Conservation (phyloP, 1,140 invertebrate species). For the Cepaea nemoralis region DNA sequence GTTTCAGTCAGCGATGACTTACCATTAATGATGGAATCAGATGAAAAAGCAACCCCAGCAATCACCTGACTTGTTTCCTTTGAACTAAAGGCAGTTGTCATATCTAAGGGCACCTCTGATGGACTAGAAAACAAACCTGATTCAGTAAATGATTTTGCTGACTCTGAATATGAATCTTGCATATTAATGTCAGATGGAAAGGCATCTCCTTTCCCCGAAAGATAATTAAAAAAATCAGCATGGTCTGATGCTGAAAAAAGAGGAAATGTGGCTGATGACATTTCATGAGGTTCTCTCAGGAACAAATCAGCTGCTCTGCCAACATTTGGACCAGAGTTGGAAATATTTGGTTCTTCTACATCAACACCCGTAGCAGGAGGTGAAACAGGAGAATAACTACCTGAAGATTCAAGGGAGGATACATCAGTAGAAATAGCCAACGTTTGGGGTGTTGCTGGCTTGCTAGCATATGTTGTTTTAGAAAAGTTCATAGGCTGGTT, state of each 20-base stretch:
- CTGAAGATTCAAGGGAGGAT: conserved; percentile 8
- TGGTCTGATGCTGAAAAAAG: neutral
- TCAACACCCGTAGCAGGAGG: conserved; percentile 13
- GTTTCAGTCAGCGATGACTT: conserved; percentile 14
- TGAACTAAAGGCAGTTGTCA: conserved; percentile 8
- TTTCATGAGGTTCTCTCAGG: conserved; percentile 11
- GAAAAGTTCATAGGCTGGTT: conserved; percentile 21
- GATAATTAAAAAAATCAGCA: conserved; percentile 23
- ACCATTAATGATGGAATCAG: neutral
- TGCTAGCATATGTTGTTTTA: neutral
- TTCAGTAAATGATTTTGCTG: neutral
- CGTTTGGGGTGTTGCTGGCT: neutral
- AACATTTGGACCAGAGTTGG: neutral
- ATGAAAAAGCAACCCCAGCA: neutral
- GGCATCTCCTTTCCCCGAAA: neutral
- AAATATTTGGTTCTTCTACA: neutral
- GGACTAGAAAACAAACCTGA: conserved; percentile 8
- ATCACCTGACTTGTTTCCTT: neutral
- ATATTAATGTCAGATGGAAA: neutral
- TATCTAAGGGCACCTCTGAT: conserved; percentile 32
- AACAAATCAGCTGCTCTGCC: conserved; percentile 16
- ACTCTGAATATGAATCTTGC: neutral
- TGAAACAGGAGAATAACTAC: conserved; percentile 38
- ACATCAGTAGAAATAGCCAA: conserved; percentile 15
- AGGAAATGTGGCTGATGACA: neutral